Evolutionary conservation across 2,113 vertebrate species (phyloP), one percentile per base, ranked within the genome.

Genomic region (Pygoscelis adeliae): DNA sequence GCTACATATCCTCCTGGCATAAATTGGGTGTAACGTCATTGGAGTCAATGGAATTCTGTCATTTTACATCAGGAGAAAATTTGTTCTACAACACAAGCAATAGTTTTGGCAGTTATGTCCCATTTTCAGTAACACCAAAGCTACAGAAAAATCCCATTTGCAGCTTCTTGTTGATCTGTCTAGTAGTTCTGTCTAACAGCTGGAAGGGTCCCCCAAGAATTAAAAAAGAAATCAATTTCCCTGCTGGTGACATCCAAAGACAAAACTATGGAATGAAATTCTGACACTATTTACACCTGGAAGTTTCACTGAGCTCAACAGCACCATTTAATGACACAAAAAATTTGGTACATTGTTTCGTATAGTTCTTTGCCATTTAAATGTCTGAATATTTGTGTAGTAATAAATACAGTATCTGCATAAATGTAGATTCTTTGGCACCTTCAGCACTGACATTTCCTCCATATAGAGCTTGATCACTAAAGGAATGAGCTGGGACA

Each of bases 131-230:
- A 92, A 71, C 40, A 89, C 21, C 63, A 89, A 83, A 78, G 46
- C 59, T 87, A 93, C 29, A 90, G 61, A 76, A 94, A 97, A 96
- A 94, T 79, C 34, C 73, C 62, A 92, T 93, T 96, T 95, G 17
- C 78, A 95, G n/a, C 29, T 97, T 91, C 70, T 58, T 79, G 81
- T 79, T 85, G 66, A 89, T 95, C 53, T 92, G 30, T 82, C 80
- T 52, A 85, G 53, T 85, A 58, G 32, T 29, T 89, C 58, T 89
- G 49, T 58, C 61, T 80, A 92, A 58, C 1, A 1, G 32, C 21
- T 91, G 53, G 53, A 77, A 32, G 2, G 9, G 11, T 93, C 87
- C 84, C 76, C 53, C 32, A 93, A 84, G 73, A 91, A 62, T 58
- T 82, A 72, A 83, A 88, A 90, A 81, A 40, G 0, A 91, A 93